These are phyloP conservation scores for Sternarchorhynchus goeldii DNA, from an alignment of 2,797 vertebrate genomes.

Conservation along the genomic window DNA sequence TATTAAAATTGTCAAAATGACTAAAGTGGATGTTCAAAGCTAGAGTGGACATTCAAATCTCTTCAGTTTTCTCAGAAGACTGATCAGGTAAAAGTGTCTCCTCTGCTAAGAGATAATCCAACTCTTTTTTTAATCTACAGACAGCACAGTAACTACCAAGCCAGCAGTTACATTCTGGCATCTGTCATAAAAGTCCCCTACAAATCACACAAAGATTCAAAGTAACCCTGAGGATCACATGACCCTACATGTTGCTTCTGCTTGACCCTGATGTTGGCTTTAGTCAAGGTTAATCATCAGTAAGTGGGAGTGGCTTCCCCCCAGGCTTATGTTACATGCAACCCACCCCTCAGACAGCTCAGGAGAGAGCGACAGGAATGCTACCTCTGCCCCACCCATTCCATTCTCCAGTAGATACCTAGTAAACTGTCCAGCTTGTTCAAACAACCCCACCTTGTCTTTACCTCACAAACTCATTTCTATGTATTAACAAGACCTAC, in stretches of 20 bases:
- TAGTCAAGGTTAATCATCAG: slow-evolving; percentile 19
- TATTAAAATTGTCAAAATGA: too few relatives aligned
- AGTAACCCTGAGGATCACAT: not conserved
- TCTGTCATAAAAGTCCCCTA: not conserved
- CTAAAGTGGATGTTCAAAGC: too few relatives aligned
- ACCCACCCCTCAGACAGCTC: slow-evolving; percentile 16
- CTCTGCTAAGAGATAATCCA: too few relatives aligned
- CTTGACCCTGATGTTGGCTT: slow-evolving; percentile 11
- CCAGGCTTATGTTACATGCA: not conserved
- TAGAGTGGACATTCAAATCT: too few relatives aligned
- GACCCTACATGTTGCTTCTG: slow-evolving; percentile 2
- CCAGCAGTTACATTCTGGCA: not conserved
- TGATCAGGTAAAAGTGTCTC: too few relatives aligned
- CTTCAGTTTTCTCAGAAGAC: too few relatives aligned
- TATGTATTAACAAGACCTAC: not conserved
- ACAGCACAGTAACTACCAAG: not conserved
- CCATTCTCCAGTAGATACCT: not conserved
- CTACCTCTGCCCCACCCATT: slow-evolving; percentile 8
- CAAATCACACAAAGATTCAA: not conserved
- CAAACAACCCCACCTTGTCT: not conserved
- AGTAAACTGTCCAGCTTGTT: not conserved
- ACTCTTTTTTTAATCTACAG: too few relatives aligned
- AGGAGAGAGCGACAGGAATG: slow-evolving; percentile 31
- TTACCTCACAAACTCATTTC: too few relatives aligned
- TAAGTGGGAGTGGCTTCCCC: slow-evolving; percentile 10